Evolutionary conservation across 2,113 vertebrate genomes (phyloP).

Genomic region (Tachuris rubrigastra): DNA sequence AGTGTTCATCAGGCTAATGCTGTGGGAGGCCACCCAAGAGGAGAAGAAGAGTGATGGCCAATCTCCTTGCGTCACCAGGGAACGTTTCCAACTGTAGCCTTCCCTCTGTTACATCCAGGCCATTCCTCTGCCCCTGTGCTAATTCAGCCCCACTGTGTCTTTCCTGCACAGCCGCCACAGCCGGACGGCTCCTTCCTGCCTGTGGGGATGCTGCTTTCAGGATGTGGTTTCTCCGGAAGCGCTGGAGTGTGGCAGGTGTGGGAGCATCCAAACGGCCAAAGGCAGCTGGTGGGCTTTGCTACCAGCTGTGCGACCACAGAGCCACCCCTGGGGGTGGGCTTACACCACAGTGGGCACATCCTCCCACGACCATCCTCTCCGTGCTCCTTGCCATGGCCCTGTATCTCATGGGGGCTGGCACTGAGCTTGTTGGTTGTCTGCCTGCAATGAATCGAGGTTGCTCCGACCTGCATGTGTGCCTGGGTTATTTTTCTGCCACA

Average conservation of each 20-base stretch:
- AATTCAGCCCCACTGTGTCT: neutral
- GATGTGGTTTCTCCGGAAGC: constrained; percentile 23
- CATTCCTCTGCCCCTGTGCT: neutral
- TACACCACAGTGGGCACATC: rapidly evolving
- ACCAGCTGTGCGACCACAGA: neutral
- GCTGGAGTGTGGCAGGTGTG: rapidly evolving
- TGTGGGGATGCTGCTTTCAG: neutral
- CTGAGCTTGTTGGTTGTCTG: neutral
- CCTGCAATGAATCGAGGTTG: neutral
- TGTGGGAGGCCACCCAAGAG: neutral
- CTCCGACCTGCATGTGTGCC: neutral
- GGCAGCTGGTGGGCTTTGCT: neutral
- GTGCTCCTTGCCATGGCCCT: neutral
- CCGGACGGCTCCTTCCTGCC: neutral
- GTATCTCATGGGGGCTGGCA: rapidly evolving
- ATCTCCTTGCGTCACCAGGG: neutral
- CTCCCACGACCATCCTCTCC: neutral
- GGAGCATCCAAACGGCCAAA: neutral
- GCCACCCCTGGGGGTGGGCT: neutral
- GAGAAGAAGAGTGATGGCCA: neutral
- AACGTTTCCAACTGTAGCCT: neutral
- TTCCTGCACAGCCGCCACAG: neutral
- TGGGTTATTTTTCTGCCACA: neutral
- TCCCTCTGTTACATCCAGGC: neutral
- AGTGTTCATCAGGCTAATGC: neutral